Percentiles rank a stretch among this genome's conserved stretches.
Conservation (phyloP, 1,140 invertebrate species). For the Elysia chlorotica region DNA sequence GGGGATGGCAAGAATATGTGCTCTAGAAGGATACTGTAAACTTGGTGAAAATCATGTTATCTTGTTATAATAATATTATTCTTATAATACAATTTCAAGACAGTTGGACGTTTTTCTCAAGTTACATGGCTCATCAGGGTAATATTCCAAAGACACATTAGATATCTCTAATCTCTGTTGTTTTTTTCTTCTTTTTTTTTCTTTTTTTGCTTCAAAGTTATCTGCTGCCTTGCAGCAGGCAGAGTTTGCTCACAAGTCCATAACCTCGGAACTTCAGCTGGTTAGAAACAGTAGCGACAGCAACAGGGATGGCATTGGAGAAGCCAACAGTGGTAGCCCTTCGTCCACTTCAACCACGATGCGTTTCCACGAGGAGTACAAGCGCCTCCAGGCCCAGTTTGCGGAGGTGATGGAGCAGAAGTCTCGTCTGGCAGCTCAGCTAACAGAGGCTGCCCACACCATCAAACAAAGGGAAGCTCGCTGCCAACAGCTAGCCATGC, state of each 20-base stretch:
- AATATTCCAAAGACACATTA: not conserved
- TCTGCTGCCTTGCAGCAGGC: constrained; percentile 38
- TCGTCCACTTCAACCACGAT: too few species aligned
- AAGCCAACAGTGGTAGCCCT: too few species aligned
- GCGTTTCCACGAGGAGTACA: constrained; percentile 46
- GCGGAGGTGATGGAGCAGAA: constrained; percentile 54
- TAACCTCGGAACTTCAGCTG: constrained; percentile 43
- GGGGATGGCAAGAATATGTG: too few species aligned
- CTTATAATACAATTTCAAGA: too few species aligned
- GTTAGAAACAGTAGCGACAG: too few species aligned
- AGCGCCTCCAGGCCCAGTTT: constrained; percentile 48
- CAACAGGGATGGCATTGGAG: too few species aligned
- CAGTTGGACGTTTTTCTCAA: too few species aligned
- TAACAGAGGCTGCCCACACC: constrained; percentile 83
- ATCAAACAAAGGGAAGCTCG: constrained; percentile 84
- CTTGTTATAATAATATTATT: too few species aligned
- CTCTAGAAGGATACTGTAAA: too few species aligned
- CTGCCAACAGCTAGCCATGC: constrained; percentile 83
- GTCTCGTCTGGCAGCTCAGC: constrained; percentile 64
- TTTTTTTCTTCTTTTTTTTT: not conserved
- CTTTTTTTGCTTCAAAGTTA: too few species aligned
- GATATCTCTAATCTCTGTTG: not conserved
- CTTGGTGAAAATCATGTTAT: too few species aligned
- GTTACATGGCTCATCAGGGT: not conserved
- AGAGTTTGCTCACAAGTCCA: constrained; percentile 42